These are phyloP conservation scores for Acromyrmex charruanus DNA, from an alignment of 1,140 invertebrate species.

Conservation along the genomic window DNA sequence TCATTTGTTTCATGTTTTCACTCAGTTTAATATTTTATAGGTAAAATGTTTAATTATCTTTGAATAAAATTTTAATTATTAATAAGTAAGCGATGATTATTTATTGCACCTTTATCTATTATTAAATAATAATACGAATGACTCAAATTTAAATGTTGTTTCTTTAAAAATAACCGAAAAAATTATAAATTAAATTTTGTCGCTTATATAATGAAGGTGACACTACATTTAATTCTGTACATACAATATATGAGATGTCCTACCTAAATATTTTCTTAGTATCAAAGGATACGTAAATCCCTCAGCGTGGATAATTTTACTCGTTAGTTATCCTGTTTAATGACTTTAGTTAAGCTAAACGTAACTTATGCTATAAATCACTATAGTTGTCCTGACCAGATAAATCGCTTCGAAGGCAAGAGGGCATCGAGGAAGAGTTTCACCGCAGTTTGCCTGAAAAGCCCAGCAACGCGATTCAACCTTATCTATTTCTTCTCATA, in stretches of 20 bases:
- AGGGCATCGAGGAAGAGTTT: conserved; percentile 38
- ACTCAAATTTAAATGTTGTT: background rate
- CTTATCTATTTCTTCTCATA: conserved; percentile 41
- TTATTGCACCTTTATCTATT: background rate
- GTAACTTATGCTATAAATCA: conserved; percentile 45
- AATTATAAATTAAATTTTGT: background rate
- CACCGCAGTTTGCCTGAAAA: conserved; percentile 35
- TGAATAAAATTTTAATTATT: conserved; percentile 11
- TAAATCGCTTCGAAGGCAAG: conserved; percentile 33
- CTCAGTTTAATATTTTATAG: background rate
- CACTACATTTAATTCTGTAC: background rate
- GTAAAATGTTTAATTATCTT: background rate
- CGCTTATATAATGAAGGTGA: background rate
- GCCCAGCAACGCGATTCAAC: conserved; percentile 48
- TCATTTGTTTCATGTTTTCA: background rate
- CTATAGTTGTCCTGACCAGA: conserved; percentile 33
- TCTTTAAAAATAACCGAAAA: background rate
- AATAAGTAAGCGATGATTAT: conserved; percentile 1
- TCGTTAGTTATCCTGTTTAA: conserved; percentile 46
- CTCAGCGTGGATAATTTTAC: conserved; percentile 30
- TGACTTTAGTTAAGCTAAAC: conserved; percentile 48
- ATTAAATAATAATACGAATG: background rate
- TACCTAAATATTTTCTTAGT: conserved; percentile 41
- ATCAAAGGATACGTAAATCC: conserved; percentile 15
- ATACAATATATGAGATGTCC: background rate